Evolutionary conservation across 2,888 invertebrate genomes (phyloP).

Genomic region (Leucoptera coffeella): DNA sequence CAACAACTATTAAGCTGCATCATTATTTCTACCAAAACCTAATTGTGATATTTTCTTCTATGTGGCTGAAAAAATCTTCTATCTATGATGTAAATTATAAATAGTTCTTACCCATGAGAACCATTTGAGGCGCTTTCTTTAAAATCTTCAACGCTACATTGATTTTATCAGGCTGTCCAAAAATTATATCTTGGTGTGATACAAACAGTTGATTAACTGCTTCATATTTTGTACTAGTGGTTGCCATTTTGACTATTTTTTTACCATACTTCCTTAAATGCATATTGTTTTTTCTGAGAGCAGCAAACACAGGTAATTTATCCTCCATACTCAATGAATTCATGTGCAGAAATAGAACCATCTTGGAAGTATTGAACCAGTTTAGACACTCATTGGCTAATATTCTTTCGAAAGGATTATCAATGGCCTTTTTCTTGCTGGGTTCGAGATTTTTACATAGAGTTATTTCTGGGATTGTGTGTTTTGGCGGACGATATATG

Average conservation of each 20-base stretch:
- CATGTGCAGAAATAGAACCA: constrained; percentile 65
- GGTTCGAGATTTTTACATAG: constrained; percentile 38
- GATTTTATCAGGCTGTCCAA: constrained; percentile 61
- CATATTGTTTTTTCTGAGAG: constrained; percentile 63
- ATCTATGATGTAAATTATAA: no score
- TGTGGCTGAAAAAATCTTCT: no score
- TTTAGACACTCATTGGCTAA: constrained; percentile 65
- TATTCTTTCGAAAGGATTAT: constrained; percentile 67
- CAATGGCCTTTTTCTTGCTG: constrained; percentile 17
- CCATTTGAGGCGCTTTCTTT: constrained; percentile 64
- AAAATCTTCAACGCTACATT: constrained; percentile 56
- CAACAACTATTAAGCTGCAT: no score
- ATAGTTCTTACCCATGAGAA: constrained; percentile 56
- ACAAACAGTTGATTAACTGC: constrained; percentile 57
- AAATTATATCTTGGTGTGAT: constrained; percentile 61
- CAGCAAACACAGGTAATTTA: constrained; percentile 56
- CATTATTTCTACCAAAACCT: no score
- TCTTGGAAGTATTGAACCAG: constrained; percentile 64
- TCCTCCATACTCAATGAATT: constrained; percentile 66
- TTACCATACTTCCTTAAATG: constrained; percentile 60
- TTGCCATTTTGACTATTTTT: constrained; percentile 59
- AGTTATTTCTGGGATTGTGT: constrained; percentile 30
- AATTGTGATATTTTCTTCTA: no score
- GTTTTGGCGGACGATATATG: constrained; percentile 39
- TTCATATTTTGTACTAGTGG: constrained; percentile 63